Evolutionary conservation across 2,888 invertebrate genomes (phyloP).

Genomic region (Blera fallax): DNA sequence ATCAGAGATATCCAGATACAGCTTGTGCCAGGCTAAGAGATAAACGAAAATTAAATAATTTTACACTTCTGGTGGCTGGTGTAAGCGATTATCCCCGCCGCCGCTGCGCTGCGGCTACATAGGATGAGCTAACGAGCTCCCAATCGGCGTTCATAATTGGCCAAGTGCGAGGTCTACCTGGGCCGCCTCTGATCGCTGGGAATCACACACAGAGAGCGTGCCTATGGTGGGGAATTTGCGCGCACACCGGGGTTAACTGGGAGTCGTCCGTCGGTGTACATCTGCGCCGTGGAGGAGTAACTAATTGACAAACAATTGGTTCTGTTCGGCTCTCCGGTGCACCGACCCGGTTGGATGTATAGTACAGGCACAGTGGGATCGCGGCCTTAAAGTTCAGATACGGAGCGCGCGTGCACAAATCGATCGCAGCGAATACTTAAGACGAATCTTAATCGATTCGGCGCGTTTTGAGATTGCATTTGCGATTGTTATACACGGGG

Average conservation of each 20-base stretch:
- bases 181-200: slow-evolving; percentile 36
- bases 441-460: slow-evolving; percentile 72
- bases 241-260: slow-evolving; percentile 60
- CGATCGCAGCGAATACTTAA: slow-evolving; percentile 65
- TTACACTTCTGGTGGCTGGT: slow-evolving; percentile 69
- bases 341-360: slow-evolving; percentile 7
- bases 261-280: slow-evolving; percentile 47
- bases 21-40: slow-evolving; percentile 30
- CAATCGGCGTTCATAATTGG: slow-evolving; percentile 74
- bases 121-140: slow-evolving; percentile 75
- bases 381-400: slow-evolving; percentile 41
- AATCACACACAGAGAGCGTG: neutral
- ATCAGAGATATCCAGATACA: slow-evolving; percentile 30
- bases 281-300: slow-evolving; percentile 77
- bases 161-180: slow-evolving; percentile 62
- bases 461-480: slow-evolving; percentile 71
- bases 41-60: slow-evolving; percentile 73
- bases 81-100: slow-evolving; percentile 77
- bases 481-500: slow-evolving; percentile 59
- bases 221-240: slow-evolving; percentile 35
- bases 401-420: slow-evolving; percentile 41
- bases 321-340: slow-evolving; percentile 74
- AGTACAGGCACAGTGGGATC: slow-evolving; percentile 14
- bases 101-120: slow-evolving; percentile 61
- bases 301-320: slow-evolving; percentile 81